Base-by-base conservation (phyloP, 2,797 vertebrate genomes). In the Hypotaenidia okinawae region DNA sequence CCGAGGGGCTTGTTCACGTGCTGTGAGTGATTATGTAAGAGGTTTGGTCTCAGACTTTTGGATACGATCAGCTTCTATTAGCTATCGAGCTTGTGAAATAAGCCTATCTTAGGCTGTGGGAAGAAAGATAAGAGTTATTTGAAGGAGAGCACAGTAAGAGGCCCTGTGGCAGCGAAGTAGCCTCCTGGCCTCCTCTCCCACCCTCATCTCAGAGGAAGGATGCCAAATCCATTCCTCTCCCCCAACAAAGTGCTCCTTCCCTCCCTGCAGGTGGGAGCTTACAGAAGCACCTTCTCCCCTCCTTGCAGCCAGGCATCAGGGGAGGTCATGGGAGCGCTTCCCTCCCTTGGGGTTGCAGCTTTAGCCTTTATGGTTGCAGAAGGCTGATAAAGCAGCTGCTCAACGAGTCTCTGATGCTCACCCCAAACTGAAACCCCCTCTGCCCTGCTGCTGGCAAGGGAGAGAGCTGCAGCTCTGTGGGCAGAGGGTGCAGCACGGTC, bases 251-350 rank as follows among this genome's bases (percentile, higher is more conserved):
- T 17, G 10, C 25, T 88, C 55, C 64, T 81, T 45, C 45, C 22
- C 6, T 84, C 55, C 37, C 37, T 64, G 69, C 32, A 84, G 55
- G 9, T 55, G 51, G 32, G 55, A 73, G 6, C 84, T 61, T 41
- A 52, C 3, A 2, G 45, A 32, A 58, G 37, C 2, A 14, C 30
- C 13, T 76, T 62, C 62, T 39, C 35, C 45, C 45, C 35, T 13
- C 39, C 75, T 61, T 13, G 14, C 35, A 69, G 61, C 28, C 24
- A 4, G 2, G 24, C 52, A 52, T 33, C 59, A 77, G 54, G 28
- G 19, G 61, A 77, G 39, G 6, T 1, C 9, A 0, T 63, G 64
- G n/a, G 43, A 49, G 13, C 0, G 0, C n/a, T 69, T 73, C 25
- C 49, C 14, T 73, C 39, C 22, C 52, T n/a, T 6, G 21, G 45